phyloP scores from a whole-genome alignment of 2,888 invertebrate genomes.

The Megaustenia siamemsis region DNA sequence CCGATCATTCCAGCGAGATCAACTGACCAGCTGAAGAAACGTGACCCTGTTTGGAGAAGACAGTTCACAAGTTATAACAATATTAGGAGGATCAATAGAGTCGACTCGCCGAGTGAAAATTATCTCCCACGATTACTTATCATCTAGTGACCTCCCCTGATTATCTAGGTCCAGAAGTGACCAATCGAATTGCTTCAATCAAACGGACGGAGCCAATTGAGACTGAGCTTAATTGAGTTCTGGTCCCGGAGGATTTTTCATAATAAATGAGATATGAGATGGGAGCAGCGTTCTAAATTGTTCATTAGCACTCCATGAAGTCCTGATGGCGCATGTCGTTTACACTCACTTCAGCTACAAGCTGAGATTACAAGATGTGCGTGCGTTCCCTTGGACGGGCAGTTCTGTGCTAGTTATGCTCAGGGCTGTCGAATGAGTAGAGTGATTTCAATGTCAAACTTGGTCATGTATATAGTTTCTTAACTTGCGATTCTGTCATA shows the following conservation, averaged over 20 bases:
- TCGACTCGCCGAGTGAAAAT: conserved; percentile 26
- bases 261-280: conserved; percentile 51
- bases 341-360: not conserved
- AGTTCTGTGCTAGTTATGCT: too few relatives aligned
- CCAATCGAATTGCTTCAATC: conserved; percentile 41
- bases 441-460: too few relatives aligned
- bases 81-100: conserved; percentile 46
- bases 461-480: too few relatives aligned
- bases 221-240: conserved; percentile 47
- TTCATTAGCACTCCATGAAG: conserved; percentile 21
- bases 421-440: too few relatives aligned
- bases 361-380: not conserved
- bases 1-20: conserved; percentile 15
- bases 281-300: conserved; percentile 26
- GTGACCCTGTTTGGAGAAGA: not conserved
- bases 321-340: conserved; percentile 17
- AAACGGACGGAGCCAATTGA: conserved; percentile 45
- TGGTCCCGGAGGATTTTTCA: conserved; percentile 43
- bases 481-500: too few relatives aligned
- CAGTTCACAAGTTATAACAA: conserved; percentile 32
- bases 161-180: conserved; percentile 46
- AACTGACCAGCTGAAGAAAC: conserved; percentile 29
- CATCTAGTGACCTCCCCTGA: conserved; percentile 44
- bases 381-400: too few relatives aligned
- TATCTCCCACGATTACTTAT: conserved; percentile 48